Evolutionary conservation across 2,888 invertebrate genomes (phyloP).

Genomic region (Drosophila pseudotakahashii): DNA sequence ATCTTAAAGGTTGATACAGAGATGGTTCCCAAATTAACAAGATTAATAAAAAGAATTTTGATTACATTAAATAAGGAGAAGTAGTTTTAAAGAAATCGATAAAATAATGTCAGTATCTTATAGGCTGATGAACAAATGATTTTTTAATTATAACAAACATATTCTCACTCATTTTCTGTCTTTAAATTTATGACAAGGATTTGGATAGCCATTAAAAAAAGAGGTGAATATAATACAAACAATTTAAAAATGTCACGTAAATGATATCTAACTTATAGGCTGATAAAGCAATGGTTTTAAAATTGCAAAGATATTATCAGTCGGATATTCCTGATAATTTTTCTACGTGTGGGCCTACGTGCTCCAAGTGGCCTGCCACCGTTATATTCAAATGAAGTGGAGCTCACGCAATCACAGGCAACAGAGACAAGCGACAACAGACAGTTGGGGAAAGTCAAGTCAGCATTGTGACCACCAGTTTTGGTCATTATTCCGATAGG

Average conservation of each 20-base stretch:
- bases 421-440: background rate
- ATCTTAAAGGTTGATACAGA: no score
- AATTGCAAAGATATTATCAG: background rate
- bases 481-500: conserved; percentile 18
- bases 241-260: background rate
- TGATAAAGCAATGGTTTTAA: background rate
- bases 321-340: background rate
- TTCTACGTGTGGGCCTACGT: conserved; percentile 36
- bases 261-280: background rate
- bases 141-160: no score
- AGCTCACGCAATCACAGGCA: conserved; percentile 33
- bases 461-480: conserved; percentile 24
- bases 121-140: no score
- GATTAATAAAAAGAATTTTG: no score
- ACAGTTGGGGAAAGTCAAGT: conserved; percentile 23
- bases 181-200: background rate
- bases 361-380: conserved; percentile 37
- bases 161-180: no score
- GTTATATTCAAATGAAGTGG: conserved; percentile 44
- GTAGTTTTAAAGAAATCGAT: no score
- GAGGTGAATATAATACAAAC: no score
- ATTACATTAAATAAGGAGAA: no score
- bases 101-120: no score
- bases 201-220: background rate
- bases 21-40: no score